phyloP scores from a whole-genome alignment of 2,888 invertebrate genomes.

The Hesperia comma region DNA sequence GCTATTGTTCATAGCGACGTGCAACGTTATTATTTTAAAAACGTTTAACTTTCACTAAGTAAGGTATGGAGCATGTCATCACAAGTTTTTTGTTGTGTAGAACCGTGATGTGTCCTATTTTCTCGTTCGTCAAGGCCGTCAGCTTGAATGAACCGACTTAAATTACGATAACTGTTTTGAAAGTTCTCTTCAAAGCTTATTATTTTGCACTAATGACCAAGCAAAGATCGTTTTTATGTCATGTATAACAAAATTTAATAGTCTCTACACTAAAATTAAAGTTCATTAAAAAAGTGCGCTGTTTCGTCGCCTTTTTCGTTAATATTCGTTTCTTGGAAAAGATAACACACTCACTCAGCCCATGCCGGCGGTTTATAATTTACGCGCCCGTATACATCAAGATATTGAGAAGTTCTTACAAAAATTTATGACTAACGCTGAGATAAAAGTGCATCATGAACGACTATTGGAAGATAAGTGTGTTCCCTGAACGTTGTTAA shows the following conservation, averaged over 20 bases:
- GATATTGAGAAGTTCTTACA: conserved; percentile 50
- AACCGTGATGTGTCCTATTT: conserved; percentile 17
- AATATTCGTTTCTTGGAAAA: conserved; percentile 62
- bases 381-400: conserved; percentile 51
- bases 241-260: background rate
- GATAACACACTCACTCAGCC: conserved; percentile 57
- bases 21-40: conserved; percentile 47
- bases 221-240: background rate
- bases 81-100: conserved; percentile 18
- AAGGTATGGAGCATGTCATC: conserved; percentile 14
- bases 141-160: background rate
- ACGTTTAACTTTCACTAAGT: conserved; percentile 54
- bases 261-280: conserved; percentile 13
- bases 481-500: conserved; percentile 25
- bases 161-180: conserved; percentile 2
- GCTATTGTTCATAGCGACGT: conserved; percentile 50
- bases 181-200: conserved; percentile 2
- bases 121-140: conserved; percentile 11
- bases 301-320: conserved; percentile 55
- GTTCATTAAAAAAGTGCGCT: conserved; percentile 52
- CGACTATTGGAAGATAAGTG: conserved; percentile 27
- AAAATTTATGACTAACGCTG: conserved; percentile 48
- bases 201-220: background rate
- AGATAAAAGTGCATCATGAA: conserved; percentile 38
- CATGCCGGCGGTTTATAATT: conserved; percentile 60